Base-by-base conservation (phyloP, 1,140 invertebrate species). In the Orussus abietinus region DNA sequence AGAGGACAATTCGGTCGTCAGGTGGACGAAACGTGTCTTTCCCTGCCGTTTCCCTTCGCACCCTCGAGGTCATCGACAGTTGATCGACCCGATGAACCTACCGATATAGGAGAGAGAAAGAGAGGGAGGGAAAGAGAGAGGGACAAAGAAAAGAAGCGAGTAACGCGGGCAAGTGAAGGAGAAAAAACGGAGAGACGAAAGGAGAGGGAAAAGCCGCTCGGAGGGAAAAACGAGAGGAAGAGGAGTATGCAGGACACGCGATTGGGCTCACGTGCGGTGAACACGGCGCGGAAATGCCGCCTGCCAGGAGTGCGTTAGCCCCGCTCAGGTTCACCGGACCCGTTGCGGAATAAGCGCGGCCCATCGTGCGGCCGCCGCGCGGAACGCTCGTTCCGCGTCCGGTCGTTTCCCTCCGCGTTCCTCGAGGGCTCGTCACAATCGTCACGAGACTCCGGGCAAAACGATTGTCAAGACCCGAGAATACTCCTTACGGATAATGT, bases 161-260 rank as follows among this genome's bases (percentile, higher is more conserved):
- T 34, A 15, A 18, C 18, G 6, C 15, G 11, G 22, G 17, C 12
- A 34, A 31, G 30, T 31, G 26, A 15, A 19, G 38, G 36, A 33
- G 19, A 22, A 31, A 18, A 21, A 38, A 32, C n/a, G 31, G n/a
- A 30, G 29, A 47, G 29, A 32, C 4, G 41, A 34, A 40, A n/a
- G n/a, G 34, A 21, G 9, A 35, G 26, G 22, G 38, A 31, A 32
- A 26, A 40, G 38, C 31, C 42, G 10, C 9, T 38, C 13, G 30
- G 22, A 42, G 30, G 5, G 6, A 29, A 32, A 21, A 33, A 40
- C 20, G 38, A 55, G 19, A 46, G 45, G 44, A 38, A 53, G 56
- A 59, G 59, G 54, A 53, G 56, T 65, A 65, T 62, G 62, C 59
- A 64, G 66, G 63, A 57, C 64, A 69, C 62, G 67, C 66, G 67